Base-by-base conservation (phyloP, 2,888 invertebrate species). In the Ecdyonurus torrentis region DNA sequence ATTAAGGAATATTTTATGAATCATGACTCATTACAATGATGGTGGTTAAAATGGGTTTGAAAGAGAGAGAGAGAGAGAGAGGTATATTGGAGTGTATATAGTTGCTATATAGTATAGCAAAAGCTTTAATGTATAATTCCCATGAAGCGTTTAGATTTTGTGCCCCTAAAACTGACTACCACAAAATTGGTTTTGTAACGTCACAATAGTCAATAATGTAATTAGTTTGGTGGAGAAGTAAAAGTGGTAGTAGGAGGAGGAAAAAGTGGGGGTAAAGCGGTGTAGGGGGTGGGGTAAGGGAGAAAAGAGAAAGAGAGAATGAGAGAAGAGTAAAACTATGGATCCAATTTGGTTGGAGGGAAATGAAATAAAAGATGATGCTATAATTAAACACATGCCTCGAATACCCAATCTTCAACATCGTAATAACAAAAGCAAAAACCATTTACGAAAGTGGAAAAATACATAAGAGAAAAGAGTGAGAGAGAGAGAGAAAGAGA, bases 311-410 rank as follows among this genome's bases (percentile, higher is more conserved):
- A 15, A 37, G 37, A 15, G 37, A 10, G 15, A 37, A 37, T 5
- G 37, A n/a, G n/a, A n/a, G n/a, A n/a, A n/a, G 37, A 37, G 15
- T 15, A 37, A 5, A 37, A 37, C 37, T 37, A 37, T 37, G 37
- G 37, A 55, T 55, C 55, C 55, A 55, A 55, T 55, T 55, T 55
- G n/a, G 19, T n/a, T 22, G 22, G 55, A 22, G 55, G 55, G 55
- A 55, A 55, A 55, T 55, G 55, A 55, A 55, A 55, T 55, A 55
- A 55, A 55, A 55, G 55, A 55, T 55, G 55, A 55, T 55, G 55
- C 55, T 53, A 53, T 61, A 61, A 61, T 61, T 61, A 61, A 61
- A 61, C 61, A 61, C 61, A 61, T 61, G 61, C 61, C 61, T 22
- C 61, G 61, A 61, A 61, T 61, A 52, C 61, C 61, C 7, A 55